Conservation (phyloP, 2,888 invertebrate species). For the Phengaris arion region DNA sequence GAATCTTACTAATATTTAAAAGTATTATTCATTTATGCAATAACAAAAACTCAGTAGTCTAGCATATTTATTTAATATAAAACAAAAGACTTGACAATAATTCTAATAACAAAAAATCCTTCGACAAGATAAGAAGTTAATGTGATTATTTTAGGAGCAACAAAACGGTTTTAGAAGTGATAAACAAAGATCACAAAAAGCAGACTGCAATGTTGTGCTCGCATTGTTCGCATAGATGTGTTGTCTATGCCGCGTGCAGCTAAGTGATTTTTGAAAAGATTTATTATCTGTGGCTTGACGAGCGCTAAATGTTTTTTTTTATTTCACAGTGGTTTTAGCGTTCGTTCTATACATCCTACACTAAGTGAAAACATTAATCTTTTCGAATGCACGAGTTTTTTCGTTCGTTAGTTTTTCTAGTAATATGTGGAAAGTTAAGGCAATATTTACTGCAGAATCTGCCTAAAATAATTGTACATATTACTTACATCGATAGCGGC, state of each 20-base stretch:
- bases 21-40: no score
- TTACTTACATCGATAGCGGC: not conserved
- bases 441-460: no score
- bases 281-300: slow-evolving; percentile 36
- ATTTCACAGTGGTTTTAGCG: slow-evolving; percentile 11
- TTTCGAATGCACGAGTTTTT: not conserved
- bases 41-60: no score
- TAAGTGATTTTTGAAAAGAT: slow-evolving; percentile 39
- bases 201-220: slow-evolving; percentile 35
- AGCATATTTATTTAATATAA: no score
- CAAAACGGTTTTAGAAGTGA: slow-evolving; percentile 32
- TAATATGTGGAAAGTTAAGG: no score
- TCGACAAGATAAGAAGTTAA: slow-evolving; percentile 2
- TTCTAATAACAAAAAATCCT: not conserved
- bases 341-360: not conserved
- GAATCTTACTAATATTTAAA: no score
- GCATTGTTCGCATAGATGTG: slow-evolving; percentile 38
- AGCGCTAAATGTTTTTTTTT: slow-evolving; percentile 30
- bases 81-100: no score
- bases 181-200: slow-evolving; percentile 32
- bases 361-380: slow-evolving; percentile 20
- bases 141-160: slow-evolving; percentile 9
- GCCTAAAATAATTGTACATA: no score
- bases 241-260: slow-evolving; percentile 35
- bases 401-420: not conserved